Percentiles rank a stretch among this genome's conserved stretches.
Conservation (phyloP, 2,113 vertebrate species). For the Rhabdornis inornatus region DNA sequence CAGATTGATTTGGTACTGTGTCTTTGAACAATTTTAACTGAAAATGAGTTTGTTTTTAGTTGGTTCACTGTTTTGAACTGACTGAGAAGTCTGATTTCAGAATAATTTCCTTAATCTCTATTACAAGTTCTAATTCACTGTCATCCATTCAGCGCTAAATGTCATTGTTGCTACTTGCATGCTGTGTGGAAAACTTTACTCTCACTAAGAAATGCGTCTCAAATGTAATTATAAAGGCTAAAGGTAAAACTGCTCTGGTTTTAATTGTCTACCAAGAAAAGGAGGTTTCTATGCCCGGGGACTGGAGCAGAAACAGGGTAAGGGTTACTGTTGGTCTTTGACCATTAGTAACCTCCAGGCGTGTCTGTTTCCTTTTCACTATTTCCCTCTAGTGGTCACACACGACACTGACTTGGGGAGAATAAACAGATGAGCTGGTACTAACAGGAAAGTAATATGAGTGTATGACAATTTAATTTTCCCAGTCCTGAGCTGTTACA, state of each 20-base stretch:
- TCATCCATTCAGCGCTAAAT: not conserved
- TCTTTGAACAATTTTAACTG: not conserved
- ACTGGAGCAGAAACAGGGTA: not conserved
- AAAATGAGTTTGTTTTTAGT: not conserved
- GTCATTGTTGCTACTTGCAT: not conserved
- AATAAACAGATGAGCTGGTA: rapidly evolving
- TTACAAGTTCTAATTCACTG: not conserved
- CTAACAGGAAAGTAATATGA: rapidly evolving
- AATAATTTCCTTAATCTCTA: not conserved
- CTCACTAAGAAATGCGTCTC: not conserved
- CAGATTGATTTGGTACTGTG: not conserved
- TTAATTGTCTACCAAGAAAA: not conserved
- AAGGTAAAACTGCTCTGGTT: conserved; percentile 5
- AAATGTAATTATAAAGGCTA: conserved; percentile 42
- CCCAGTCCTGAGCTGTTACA: not conserved
- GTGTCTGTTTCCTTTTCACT: not conserved
- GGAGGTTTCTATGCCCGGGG: not conserved
- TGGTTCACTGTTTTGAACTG: not conserved
- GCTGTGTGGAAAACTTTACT: not conserved
- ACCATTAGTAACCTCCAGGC: conserved; percentile 74
- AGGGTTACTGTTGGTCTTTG: conserved; percentile 75
- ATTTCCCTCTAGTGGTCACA: conserved; percentile 66
- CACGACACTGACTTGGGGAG: not conserved
- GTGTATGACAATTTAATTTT: not conserved
- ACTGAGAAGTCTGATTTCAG: not conserved